phyloP scores from a whole-genome alignment of 2,797 vertebrate species.

The Tapera naevia region DNA sequence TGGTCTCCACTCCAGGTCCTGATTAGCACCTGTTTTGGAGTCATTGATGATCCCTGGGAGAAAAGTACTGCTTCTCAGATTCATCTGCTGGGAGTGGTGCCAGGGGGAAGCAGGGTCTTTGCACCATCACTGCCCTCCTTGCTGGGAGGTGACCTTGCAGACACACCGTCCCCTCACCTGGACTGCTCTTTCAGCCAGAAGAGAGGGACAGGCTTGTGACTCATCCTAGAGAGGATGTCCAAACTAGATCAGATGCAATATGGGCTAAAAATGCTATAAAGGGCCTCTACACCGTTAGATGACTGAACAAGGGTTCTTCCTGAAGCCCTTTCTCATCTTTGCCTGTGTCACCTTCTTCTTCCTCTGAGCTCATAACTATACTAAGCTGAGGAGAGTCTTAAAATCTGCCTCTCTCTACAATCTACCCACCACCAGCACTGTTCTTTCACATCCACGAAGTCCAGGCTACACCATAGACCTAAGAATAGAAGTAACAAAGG shows the following conservation, averaged over 20 bases:
- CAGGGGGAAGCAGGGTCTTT: background rate
- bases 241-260: background rate
- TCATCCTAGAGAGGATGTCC: fast-evolving
- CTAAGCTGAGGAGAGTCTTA: background rate
- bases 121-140: background rate
- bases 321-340: background rate
- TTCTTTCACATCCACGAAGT: fast-evolving
- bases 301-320: background rate
- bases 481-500: fast-evolving
- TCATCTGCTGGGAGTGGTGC: background rate
- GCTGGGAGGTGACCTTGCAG: background rate
- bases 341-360: background rate
- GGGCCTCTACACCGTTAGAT: fast-evolving
- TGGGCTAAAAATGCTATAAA: background rate
- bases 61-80: background rate
- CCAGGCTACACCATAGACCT: background rate
- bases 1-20: background rate
- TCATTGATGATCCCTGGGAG: background rate
- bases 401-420: background rate
- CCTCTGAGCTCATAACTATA: background rate
- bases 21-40: background rate
- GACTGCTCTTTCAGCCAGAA: background rate
- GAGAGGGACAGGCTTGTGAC: background rate
- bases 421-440: background rate
- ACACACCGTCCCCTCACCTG: background rate